Evolutionary conservation across 1,140 invertebrate genomes (phyloP).

Genomic region (Dreissena rostriformis): DNA sequence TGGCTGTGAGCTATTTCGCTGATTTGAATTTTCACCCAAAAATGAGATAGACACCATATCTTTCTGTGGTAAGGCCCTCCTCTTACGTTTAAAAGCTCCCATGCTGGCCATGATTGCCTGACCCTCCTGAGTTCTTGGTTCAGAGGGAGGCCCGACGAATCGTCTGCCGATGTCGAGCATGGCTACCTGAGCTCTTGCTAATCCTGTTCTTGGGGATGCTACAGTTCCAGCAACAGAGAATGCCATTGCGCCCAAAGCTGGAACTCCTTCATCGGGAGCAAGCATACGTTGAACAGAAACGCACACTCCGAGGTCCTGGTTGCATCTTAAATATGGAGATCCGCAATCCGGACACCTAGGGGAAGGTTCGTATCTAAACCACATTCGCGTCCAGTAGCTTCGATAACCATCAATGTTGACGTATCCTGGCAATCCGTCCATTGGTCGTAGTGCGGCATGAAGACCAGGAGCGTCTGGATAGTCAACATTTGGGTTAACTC

Average conservation of each 20-base stretch:
- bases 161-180: slow-evolving; percentile 5
- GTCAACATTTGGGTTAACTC: slow-evolving; percentile 32
- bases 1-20: neutral
- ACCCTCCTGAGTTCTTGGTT: slow-evolving; percentile 39
- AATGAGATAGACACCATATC: no score
- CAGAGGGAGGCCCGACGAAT: slow-evolving; percentile 22
- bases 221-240: neutral
- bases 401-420: slow-evolving; percentile 43
- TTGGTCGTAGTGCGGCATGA: slow-evolving; percentile 24
- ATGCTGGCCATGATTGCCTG: neutral
- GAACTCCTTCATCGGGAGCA: neutral
- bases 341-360: slow-evolving; percentile 40
- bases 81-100: neutral
- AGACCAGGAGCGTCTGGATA: slow-evolving; percentile 18
- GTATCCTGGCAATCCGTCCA: slow-evolving; percentile 41
- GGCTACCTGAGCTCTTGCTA: slow-evolving; percentile 13
- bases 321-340: slow-evolving; percentile 35
- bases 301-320: slow-evolving; percentile 8
- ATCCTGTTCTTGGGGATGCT: neutral
- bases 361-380: slow-evolving; percentile 42
- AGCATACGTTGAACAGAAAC: slow-evolving; percentile 14
- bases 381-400: slow-evolving; percentile 46
- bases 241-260: no score
- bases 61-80: no score
- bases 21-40: neutral